These are phyloP conservation scores for Callospermophilus lateralis DNA, from an alignment of 2,113 vertebrate genomes.

Conservation along the genomic window DNA sequence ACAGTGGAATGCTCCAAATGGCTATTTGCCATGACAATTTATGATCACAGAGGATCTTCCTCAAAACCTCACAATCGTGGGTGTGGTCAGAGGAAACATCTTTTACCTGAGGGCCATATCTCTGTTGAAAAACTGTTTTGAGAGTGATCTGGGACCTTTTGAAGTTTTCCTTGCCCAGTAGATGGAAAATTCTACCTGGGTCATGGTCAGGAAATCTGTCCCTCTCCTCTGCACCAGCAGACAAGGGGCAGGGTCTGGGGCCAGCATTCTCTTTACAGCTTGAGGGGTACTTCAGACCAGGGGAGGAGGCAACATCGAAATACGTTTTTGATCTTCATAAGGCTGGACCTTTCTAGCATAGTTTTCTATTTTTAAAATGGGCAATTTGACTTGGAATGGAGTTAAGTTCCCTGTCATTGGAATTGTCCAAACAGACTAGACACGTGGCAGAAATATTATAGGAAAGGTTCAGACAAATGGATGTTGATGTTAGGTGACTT, in stretches of 20 bases:
- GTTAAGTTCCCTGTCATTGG: not conserved
- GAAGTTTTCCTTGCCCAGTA: not conserved
- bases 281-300: not conserved
- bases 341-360: not conserved
- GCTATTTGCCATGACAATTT: not conserved
- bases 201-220: not conserved
- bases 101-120: not conserved
- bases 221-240: not conserved
- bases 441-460: not conserved
- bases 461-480: not conserved
- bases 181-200: not conserved
- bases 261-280: not conserved
- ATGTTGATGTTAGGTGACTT: not conserved
- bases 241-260: not conserved
- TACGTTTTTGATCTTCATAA: not conserved
- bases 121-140: not conserved
- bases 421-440: constrained; percentile 10
- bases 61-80: not conserved
- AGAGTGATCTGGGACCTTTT: not conserved
- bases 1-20: not conserved
- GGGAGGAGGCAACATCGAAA: not conserved
- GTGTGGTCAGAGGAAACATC: not conserved
- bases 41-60: not conserved
- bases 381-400: not conserved
- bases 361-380: not conserved